Evolutionary conservation across 2,113 vertebrate species (phyloP), one percentile per base, ranked within the genome.

Genomic region (Petroica traversi): DNA sequence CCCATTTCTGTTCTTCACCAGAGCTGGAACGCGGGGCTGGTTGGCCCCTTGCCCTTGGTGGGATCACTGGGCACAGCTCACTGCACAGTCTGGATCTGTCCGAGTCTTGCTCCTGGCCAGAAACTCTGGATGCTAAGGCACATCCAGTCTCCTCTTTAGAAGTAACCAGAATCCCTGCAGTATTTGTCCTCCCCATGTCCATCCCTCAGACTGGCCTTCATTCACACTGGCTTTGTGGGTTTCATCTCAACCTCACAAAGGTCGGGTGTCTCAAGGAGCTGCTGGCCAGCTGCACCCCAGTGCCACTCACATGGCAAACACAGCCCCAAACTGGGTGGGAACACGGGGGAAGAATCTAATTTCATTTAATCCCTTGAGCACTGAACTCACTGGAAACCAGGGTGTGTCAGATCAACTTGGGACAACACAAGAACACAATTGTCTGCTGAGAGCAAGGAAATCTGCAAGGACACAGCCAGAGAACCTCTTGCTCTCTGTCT

Each of bases 211-310:
- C 18, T 41, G 55, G 4, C 8, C 5, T 24, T 52, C 28, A 25
- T 19, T 23, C 63, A 28, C 0, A 0, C 36, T 61, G 83, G 23
- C 26, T 38, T 34, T 18, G 52, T 8, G 23, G 40, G 31, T 36
- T 46, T 58, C 24, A 29, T 8, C 46, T 61, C 69, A 55, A 0
- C 7, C 34, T 63, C 26, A 46, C 33, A 48, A 52, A 48, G 19
- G 7, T 3, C 2, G 1, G 4, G 36, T 46, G 28, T 24, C 26
- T 20, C 45, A 9, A 1, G 19, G 57, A 77, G 59, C 28, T 64
- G 45, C 49, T 4, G 3, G 36, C 15, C 34, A 57, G 3, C 38
- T 58, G 36, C 7, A 2, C 28, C 40, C 26, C 55, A 41, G 41
- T 54, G 63, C 63, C 34, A 46, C 15, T n/a, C 25, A n/a, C 19